Evolutionary conservation across 1,140 invertebrate genomes (phyloP).

Genomic region (Pemphigus obesinymphae): DNA sequence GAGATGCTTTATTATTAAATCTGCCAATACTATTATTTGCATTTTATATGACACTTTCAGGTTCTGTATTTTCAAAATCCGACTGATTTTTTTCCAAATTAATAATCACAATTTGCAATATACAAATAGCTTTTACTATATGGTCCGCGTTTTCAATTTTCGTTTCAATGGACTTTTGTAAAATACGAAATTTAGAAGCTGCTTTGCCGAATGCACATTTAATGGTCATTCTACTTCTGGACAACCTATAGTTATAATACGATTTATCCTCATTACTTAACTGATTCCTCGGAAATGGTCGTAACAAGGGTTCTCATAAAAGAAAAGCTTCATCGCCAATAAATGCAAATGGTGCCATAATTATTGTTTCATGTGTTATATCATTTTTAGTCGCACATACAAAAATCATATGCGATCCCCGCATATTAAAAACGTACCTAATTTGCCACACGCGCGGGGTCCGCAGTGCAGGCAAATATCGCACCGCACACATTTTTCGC

Average conservation of each 20-base stretch:
- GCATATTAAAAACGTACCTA: too few relatives aligned
- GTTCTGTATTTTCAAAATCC: not conserved
- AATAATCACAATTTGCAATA: constrained; percentile 38
- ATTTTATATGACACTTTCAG: not conserved
- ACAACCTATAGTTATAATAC: constrained; percentile 49
- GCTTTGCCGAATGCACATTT: constrained; percentile 53
- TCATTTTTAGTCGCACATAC: too few relatives aligned
- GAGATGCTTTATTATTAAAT: not conserved
- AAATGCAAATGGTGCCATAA: constrained; percentile 46
- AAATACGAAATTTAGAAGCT: constrained; percentile 51
- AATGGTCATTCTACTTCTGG: constrained; percentile 47
- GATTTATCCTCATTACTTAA: constrained; percentile 47
- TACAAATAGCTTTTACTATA: too few relatives aligned
- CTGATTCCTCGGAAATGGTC: constrained; percentile 46
- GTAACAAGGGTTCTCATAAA: constrained; percentile 48
- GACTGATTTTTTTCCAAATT: not conserved
- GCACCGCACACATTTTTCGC: too few relatives aligned
- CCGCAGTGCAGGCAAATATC: too few relatives aligned
- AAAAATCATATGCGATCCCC: too few relatives aligned
- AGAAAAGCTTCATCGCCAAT: constrained; percentile 51
- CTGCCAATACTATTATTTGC: not conserved
- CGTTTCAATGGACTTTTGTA: too few relatives aligned
- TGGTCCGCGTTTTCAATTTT: too few relatives aligned
- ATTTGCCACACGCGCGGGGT: too few relatives aligned
- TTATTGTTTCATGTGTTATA: too few relatives aligned